These are phyloP conservation scores for Antennarius striatus DNA, from an alignment of 2,113 vertebrate species.

Conservation along the genomic window DNA sequence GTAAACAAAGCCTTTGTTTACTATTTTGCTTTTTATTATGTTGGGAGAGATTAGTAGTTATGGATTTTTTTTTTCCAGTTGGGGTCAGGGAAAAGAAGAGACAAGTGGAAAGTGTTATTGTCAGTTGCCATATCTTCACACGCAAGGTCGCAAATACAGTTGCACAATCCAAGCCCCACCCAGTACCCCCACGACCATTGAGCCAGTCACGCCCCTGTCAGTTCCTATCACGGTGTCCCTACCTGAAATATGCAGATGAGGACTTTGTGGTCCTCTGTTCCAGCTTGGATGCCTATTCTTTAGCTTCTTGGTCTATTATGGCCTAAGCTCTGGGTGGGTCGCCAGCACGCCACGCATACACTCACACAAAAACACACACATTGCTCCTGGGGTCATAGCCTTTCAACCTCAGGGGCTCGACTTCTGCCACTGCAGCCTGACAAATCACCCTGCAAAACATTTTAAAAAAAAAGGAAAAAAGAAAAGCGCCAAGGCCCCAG, in stretches of 20 bases:
- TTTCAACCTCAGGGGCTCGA: slow-evolving; percentile 98
- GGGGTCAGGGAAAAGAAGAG: slow-evolving; percentile 74
- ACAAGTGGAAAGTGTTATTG: slow-evolving; percentile 83
- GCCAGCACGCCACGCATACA: slow-evolving; percentile 50
- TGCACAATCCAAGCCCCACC: slow-evolving; percentile 48
- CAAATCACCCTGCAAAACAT: slow-evolving; percentile 90
- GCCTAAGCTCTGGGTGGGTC: slow-evolving; percentile 85
- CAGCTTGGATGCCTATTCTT: slow-evolving; percentile 84
- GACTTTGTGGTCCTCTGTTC: slow-evolving; percentile 83
- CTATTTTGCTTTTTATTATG: slow-evolving; percentile 90
- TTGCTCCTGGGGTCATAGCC: slow-evolving; percentile 96
- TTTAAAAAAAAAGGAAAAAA: slow-evolving; percentile 86
- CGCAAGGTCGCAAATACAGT: slow-evolving; percentile 33
- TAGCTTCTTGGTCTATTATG: slow-evolving; percentile 83
- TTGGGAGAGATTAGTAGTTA: slow-evolving; percentile 90
- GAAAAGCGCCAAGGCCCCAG: slow-evolving; percentile 88
- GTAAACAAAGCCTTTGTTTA: slow-evolving; percentile 95
- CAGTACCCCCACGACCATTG: slow-evolving; percentile 84
- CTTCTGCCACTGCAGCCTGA: slow-evolving; percentile 97
- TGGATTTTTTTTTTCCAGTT: slow-evolving; percentile 88
- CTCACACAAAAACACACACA: slow-evolving; percentile 60
- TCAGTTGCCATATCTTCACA: slow-evolving; percentile 67
- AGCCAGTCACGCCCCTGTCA: slow-evolving; percentile 96
- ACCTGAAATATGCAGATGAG: slow-evolving; percentile 99
- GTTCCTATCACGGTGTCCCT: slow-evolving; percentile 94